phyloP scores from a whole-genome alignment of 1,140 invertebrate genomes.

The Cryptotermes secundus region DNA sequence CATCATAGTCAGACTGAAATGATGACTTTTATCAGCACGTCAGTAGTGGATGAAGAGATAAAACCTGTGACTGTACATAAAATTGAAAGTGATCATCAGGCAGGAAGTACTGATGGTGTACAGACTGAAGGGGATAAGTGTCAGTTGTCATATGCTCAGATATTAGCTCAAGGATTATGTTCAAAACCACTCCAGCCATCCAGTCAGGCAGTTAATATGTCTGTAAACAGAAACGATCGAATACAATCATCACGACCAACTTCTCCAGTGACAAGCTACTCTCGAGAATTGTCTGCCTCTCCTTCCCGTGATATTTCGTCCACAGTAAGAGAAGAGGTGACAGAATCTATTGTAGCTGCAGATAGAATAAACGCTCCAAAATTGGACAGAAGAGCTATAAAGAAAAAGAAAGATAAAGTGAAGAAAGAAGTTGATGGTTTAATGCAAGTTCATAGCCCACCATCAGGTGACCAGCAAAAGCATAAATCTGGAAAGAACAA shows the following conservation, averaged over 20 bases:
- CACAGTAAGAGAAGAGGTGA: conserved; percentile 50
- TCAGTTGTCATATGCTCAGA: conserved; percentile 67
- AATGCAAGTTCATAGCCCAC: conserved; percentile 21
- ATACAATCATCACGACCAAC: conserved; percentile 42
- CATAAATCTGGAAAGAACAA: not conserved
- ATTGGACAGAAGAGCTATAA: conserved; percentile 46
- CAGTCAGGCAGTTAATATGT: conserved; percentile 45
- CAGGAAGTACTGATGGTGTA: not conserved
- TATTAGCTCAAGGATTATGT: conserved; percentile 65
- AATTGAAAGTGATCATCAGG: not conserved
- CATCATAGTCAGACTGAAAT: not conserved
- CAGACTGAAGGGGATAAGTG: not conserved
- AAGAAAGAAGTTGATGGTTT: conserved; percentile 43
- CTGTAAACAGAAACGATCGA: conserved; percentile 24
- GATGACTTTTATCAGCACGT: not conserved
- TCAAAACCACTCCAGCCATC: conserved; percentile 56
- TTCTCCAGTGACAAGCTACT: not conserved
- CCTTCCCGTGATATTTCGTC: conserved; percentile 43
- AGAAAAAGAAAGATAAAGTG: conserved; percentile 39
- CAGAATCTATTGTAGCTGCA: conserved; percentile 40
- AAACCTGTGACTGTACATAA: not conserved
- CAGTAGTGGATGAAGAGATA: not conserved
- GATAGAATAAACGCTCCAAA: conserved; percentile 36
- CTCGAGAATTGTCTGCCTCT: conserved; percentile 36
- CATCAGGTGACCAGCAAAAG: conserved; percentile 21